Base-by-base conservation (phyloP, 2,888 invertebrate genomes). In the Aelia acuminata region DNA sequence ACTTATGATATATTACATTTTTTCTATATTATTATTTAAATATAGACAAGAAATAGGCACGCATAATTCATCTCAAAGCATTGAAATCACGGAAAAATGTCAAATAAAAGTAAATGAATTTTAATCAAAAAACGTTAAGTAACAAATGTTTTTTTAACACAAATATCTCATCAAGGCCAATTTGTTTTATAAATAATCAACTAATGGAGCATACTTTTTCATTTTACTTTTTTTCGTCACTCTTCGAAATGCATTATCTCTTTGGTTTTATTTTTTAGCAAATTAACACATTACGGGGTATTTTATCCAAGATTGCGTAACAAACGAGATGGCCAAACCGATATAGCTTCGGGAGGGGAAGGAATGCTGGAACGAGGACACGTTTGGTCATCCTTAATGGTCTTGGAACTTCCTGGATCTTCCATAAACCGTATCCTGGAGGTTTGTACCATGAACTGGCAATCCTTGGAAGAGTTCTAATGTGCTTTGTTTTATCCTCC, bases 361-460 rank as follows among this genome's bases (percentile, higher is more conserved):
- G 63, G 63, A 70, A 70, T 70, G 63, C 63, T 0, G 7, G 18
- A 70, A 70, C 15, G 63, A 70, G 63, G 63, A 70, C 63, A 18
- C 2, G 63, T 70, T 80, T 5, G 80, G 80, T 80, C 80, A 80
- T 80, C 22, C 43, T 47, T 80, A 80, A 80, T 80, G 43, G 43
- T 15, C 8, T 3, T 80, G 80, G 80, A 80, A 80, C 80, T 80
- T 80, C 80, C 80, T 80, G 80, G 39, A n/a, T 39, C 43, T 39
- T 80, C 80, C 80, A 80, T 47, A 80, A 43, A 80, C 80, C 80
- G 80, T 80, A 47, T 80, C 80, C 80, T 80, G 80, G 43, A 80
- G 80, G 35, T 43, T 80, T 80, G 43, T 47, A 15, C 80, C n/a
- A 80, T 80, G 80, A 80, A 80, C 11, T 43, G 80, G 80, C 80